Percentiles rank a stretch among this genome's conserved stretches.
Conservation (phyloP, 2,797 vertebrate species). For the Spondyliosoma cantharus region DNA sequence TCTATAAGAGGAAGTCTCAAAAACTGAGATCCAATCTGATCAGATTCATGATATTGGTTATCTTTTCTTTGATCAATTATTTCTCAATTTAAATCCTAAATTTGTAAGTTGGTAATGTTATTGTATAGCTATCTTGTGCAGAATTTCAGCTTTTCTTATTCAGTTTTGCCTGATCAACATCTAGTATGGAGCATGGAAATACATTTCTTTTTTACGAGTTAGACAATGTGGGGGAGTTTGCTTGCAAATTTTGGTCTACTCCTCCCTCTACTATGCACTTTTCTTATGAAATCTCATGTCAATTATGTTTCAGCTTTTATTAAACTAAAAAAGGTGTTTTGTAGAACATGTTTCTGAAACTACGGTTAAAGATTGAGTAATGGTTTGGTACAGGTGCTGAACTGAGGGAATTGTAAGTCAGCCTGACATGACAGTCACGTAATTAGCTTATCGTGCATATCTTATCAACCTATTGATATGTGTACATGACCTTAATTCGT, state of each 20-base stretch:
- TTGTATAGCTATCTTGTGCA: background rate
- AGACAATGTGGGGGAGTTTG: no score
- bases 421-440: no score
- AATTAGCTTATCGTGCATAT: no score
- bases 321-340: background rate
- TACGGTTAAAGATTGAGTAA: background rate
- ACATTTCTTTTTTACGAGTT: no score
- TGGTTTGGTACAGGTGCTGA: background rate
- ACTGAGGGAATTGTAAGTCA: background rate
- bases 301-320: background rate
- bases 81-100: background rate
- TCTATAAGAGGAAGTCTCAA: background rate
- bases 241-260: no score
- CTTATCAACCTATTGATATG: no score
- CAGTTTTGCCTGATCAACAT: no score
- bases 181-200: no score
- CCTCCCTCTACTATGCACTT: no score
- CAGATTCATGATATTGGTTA: background rate
- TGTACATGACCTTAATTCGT: no score
- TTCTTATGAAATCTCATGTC: no score
- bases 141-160: background rate
- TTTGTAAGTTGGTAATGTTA: background rate
- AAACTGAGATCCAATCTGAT: background rate
- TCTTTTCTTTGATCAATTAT: background rate
- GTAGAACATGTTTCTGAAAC: background rate